Evolutionary conservation across 2,113 vertebrate species (phyloP).

Genomic region (Vidua chalybeata): DNA sequence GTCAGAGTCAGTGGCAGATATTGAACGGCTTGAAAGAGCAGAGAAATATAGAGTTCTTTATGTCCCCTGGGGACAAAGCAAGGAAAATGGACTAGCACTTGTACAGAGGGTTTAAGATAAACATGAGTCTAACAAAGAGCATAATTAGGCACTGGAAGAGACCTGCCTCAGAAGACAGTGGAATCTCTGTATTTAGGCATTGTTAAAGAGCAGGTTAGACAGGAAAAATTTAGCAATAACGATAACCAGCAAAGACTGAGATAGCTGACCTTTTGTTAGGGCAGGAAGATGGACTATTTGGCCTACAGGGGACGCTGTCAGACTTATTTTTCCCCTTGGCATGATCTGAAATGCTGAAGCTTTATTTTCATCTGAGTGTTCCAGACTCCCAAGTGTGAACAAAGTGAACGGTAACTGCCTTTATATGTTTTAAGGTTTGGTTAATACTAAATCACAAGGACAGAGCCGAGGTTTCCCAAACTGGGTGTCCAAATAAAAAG

Average conservation of each 20-base stretch:
- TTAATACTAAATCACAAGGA: background rate
- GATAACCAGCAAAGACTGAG: background rate
- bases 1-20: background rate
- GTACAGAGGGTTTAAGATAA: background rate
- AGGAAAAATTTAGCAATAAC: background rate
- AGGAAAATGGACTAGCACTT: background rate
- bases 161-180: background rate
- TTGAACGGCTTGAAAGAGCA: background rate
- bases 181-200: background rate
- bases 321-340: background rate
- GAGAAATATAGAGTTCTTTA: background rate
- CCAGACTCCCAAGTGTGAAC: background rate
- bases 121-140: fast-evolving
- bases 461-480: background rate
- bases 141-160: background rate
- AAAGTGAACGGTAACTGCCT: background rate
- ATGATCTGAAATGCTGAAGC: background rate
- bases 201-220: background rate
- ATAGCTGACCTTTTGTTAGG: background rate
- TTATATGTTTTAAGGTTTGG: background rate
- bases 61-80: background rate
- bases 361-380: background rate
- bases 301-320: background rate
- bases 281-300: background rate
- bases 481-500: background rate